Conservation (phyloP, 2,888 invertebrate genomes). For the Diarsia mendica region DNA sequence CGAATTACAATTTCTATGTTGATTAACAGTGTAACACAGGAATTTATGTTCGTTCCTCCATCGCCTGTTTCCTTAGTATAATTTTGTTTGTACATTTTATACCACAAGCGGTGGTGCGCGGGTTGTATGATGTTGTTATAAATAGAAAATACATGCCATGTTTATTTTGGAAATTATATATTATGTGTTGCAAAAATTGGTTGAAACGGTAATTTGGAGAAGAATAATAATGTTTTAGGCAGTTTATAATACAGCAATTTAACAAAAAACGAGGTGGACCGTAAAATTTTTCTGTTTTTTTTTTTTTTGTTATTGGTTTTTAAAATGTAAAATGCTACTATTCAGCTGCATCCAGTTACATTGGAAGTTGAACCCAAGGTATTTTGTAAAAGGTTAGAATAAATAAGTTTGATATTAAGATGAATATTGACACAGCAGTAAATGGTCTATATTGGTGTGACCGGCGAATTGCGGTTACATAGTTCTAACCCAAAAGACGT, state of each 20-base stretch:
- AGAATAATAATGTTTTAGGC: slow-evolving; percentile 26
- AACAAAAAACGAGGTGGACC: neutral
- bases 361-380: too few relatives aligned
- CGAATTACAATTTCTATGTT: slow-evolving; percentile 86
- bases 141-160: slow-evolving; percentile 47
- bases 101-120: slow-evolving; percentile 57
- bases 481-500: too few relatives aligned
- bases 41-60: slow-evolving; percentile 75
- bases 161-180: slow-evolving; percentile 37
- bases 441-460: too few relatives aligned
- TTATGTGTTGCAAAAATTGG: slow-evolving; percentile 15
- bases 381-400: neutral
- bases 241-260: neutral
- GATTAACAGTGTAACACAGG: slow-evolving; percentile 80
- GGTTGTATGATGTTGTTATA: slow-evolving; percentile 62
- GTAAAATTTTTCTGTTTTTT: neutral
- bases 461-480: too few relatives aligned
- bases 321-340: too few relatives aligned
- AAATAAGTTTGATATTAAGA: neutral
- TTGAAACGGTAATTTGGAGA: slow-evolving; percentile 11
- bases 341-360: too few relatives aligned
- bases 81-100: slow-evolving; percentile 79
- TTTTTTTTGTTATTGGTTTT: neutral
- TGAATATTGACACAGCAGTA: neutral
- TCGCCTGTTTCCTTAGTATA: slow-evolving; percentile 81